A percentile compares a stretch with the other conserved stretches of the same genome.
Conservation (phyloP, 2,113 vertebrate species). For the Ophiodon elongatus region DNA sequence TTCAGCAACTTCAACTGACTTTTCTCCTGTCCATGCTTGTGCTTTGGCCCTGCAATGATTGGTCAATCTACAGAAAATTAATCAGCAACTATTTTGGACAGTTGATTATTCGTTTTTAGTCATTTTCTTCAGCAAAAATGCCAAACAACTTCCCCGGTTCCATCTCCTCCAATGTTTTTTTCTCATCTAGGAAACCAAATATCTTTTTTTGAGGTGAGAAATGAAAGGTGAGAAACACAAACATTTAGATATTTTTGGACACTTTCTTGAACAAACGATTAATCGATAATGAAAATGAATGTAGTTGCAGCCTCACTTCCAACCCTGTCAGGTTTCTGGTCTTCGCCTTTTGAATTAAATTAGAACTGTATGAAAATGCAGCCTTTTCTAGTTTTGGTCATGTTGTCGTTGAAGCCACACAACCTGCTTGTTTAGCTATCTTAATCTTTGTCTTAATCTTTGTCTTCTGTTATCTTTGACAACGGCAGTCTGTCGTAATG, state of each 20-base stretch:
- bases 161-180: not conserved
- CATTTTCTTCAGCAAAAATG: not conserved
- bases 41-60: not conserved
- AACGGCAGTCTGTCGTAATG: not conserved
- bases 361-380: constrained; percentile 1
- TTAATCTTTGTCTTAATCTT: not conserved
- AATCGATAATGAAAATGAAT: not conserved
- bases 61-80: not conserved
- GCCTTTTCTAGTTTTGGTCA: not conserved
- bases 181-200: not conserved
- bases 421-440: not conserved
- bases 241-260: not conserved
- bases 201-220: not conserved
- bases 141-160: not conserved
- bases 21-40: too few species aligned
- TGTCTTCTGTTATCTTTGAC: not conserved
- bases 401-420: not conserved
- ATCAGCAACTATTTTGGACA: not conserved
- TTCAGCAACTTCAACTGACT: not conserved
- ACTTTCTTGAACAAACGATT: not conserved
- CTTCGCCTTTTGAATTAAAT: too few species aligned
- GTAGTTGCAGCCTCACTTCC: not conserved
- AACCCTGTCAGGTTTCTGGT: not conserved
- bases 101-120: not conserved
- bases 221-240: not conserved